Percentiles rank a stretch among this genome's conserved stretches.
phyloP scores from a whole-genome alignment of 2,888 invertebrate genomes.

The Meiosimyza decipiens region DNA sequence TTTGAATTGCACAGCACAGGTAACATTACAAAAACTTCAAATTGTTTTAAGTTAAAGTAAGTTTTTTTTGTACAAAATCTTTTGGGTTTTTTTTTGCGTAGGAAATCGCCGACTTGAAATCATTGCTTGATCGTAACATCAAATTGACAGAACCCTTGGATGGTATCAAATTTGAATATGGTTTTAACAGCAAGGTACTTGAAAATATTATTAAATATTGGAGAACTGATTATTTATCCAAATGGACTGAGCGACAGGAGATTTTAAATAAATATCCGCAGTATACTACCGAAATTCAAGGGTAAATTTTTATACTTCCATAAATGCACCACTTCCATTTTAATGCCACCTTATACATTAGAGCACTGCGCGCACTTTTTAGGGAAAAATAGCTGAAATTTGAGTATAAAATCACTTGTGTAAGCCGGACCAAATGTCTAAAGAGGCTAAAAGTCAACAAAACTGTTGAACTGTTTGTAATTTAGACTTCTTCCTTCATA shows the following conservation, averaged over 20 bases:
- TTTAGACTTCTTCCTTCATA: too few relatives aligned
- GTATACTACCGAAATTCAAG: constrained; percentile 79
- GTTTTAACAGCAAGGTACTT: constrained; percentile 79
- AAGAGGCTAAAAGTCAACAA: too few relatives aligned
- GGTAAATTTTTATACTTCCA: constrained; percentile 53
- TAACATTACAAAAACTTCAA: constrained; percentile 22
- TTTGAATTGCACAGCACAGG: constrained; percentile 49
- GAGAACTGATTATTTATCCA: constrained; percentile 77
- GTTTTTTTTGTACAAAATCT: neutral
- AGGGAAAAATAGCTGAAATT: too few relatives aligned
- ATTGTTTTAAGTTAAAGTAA: too few relatives aligned
- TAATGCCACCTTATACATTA: too few relatives aligned
- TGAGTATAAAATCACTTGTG: too few relatives aligned
- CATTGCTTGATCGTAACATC: constrained; percentile 70
- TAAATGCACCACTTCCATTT: neutral
- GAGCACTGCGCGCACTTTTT: too few relatives aligned
- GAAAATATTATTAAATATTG: constrained; percentile 79
- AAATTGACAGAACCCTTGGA: constrained; percentile 72
- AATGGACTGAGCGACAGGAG: constrained; percentile 74
- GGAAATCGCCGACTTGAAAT: constrained; percentile 70
- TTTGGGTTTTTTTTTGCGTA: constrained; percentile 55
- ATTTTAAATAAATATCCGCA: constrained; percentile 80
- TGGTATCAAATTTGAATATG: constrained; percentile 79
- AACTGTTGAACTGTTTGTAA: too few relatives aligned
- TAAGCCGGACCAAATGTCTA: too few relatives aligned